Percentiles rank a stretch among this genome's conserved stretches.
Evolutionary conservation across 1,140 invertebrate genomes (phyloP).

Genomic region (Tetranychus urticae): DNA sequence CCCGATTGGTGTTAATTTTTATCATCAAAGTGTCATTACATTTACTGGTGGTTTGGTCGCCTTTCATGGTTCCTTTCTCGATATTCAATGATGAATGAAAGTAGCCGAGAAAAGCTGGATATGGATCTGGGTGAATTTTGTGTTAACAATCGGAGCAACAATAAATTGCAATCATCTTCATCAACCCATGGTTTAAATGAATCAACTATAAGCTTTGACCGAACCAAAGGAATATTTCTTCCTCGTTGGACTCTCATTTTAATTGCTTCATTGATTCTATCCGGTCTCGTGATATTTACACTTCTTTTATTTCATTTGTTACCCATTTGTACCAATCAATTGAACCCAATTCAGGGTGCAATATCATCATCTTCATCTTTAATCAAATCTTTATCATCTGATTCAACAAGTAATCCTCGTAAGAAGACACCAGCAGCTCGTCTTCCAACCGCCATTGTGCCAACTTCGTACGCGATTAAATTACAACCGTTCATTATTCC

Average conservation of each 20-base stretch:
- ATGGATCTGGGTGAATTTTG: not conserved
- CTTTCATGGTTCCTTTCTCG: too few relatives aligned
- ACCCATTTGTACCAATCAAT: too few relatives aligned
- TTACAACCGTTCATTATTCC: slow-evolving; percentile 19
- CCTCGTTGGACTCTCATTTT: not conserved
- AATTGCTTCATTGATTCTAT: not conserved
- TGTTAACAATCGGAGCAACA: not conserved
- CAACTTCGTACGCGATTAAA: slow-evolving; percentile 17
- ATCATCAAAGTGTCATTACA: too few relatives aligned
- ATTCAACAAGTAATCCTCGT: not conserved
- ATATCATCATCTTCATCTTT: not conserved
- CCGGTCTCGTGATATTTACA: not conserved
- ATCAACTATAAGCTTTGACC: not conserved
- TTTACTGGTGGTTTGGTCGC: too few relatives aligned
- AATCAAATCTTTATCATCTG: not conserved
- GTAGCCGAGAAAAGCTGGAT: not conserved
- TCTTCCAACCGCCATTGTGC: slow-evolving; percentile 16
- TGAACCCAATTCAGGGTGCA: not conserved
- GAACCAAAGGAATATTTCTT: not conserved
- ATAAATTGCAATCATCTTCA: too few relatives aligned
- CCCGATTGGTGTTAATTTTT: too few relatives aligned
- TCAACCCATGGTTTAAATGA: not conserved
- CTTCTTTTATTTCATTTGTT: not conserved
- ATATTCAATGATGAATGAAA: not conserved
- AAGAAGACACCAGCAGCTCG: slow-evolving; percentile 12